phyloP scores from a whole-genome alignment of 1,140 invertebrate species.

The Drosophila erecta region DNA sequence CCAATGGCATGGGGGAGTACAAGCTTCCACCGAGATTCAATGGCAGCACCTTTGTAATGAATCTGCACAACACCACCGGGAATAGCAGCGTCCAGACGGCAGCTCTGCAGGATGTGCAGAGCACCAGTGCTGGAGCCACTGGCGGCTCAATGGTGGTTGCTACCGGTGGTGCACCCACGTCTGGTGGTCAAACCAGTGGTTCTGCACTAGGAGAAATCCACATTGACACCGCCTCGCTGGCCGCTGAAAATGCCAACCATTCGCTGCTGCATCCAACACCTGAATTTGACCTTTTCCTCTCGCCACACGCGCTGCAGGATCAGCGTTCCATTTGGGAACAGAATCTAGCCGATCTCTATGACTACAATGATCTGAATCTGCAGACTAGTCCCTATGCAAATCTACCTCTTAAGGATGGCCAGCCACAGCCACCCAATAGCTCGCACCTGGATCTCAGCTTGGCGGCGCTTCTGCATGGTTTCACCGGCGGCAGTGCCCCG shows the following conservation, averaged over 20 bases:
- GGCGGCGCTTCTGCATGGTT: constrained; percentile 63
- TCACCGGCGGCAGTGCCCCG: constrained; percentile 40
- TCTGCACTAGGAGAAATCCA: constrained; percentile 49
- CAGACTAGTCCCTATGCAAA: constrained; percentile 69
- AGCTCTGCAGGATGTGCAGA: constrained; percentile 74
- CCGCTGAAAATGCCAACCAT: constrained; percentile 42
- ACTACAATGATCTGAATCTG: constrained; percentile 75
- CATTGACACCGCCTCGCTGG: constrained; percentile 44
- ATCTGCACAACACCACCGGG: constrained; percentile 83
- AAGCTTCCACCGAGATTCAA: constrained; percentile 82
- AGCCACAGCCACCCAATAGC: constrained; percentile 59
- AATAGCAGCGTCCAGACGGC: constrained; percentile 77
- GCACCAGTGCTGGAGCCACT: constrained; percentile 24
- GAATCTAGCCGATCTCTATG: constrained; percentile 79
- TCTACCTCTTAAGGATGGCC: constrained; percentile 81
- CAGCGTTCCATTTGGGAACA: constrained; percentile 81
- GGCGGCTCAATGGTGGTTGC: constrained; percentile 18
- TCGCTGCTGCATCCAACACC: constrained; percentile 26
- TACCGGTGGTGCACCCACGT: constrained; percentile 5
- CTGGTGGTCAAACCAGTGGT: constrained; percentile 19
- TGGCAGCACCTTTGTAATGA: constrained; percentile 87
- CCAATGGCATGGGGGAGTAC: constrained; percentile 38
- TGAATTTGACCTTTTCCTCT: constrained; percentile 71
- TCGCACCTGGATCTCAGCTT: constrained; percentile 65
- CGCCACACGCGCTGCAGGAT: constrained; percentile 70